phyloP scores from a whole-genome alignment of 2,888 invertebrate species.

The Pasiphila rectangulata region DNA sequence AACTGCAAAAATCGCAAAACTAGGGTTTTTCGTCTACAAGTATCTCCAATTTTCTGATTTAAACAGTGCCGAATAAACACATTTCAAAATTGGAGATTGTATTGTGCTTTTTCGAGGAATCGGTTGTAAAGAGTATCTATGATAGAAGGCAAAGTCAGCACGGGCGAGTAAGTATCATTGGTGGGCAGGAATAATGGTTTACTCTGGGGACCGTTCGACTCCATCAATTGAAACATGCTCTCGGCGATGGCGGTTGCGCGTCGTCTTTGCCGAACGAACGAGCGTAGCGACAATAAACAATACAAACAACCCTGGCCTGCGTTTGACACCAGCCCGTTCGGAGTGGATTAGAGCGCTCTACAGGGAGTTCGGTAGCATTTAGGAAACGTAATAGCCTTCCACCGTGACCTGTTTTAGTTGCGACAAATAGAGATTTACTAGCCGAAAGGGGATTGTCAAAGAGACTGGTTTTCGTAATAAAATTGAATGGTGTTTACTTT shows the following conservation, averaged over 20 bases:
- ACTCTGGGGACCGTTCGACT: constrained; percentile 51
- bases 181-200: constrained; percentile 55
- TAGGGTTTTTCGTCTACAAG: too few relatives aligned
- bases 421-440: constrained; percentile 81
- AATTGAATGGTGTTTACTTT: constrained; percentile 72
- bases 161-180: constrained; percentile 52
- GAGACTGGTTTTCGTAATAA: constrained; percentile 66
- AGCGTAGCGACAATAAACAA: constrained; percentile 78
- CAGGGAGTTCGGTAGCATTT: constrained; percentile 78
- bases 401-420: constrained; percentile 80
- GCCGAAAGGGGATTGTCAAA: constrained; percentile 66
- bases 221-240: constrained; percentile 72
- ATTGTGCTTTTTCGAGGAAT: too few relatives aligned
- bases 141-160: constrained; percentile 52
- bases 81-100: too few relatives aligned
- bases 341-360: constrained; percentile 78
- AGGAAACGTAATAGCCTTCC: constrained; percentile 78
- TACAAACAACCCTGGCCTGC: constrained; percentile 79
- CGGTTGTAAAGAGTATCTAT: too few relatives aligned
- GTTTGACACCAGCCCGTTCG: constrained; percentile 79
- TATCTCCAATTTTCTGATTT: constrained; percentile 33
- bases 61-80: constrained; percentile 30
- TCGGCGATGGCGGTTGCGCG: constrained; percentile 46
- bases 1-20: too few relatives aligned
- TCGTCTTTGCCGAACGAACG: constrained; percentile 72